Base-by-base conservation (phyloP, 2,888 invertebrate genomes). In the Augiades crinisus region DNA sequence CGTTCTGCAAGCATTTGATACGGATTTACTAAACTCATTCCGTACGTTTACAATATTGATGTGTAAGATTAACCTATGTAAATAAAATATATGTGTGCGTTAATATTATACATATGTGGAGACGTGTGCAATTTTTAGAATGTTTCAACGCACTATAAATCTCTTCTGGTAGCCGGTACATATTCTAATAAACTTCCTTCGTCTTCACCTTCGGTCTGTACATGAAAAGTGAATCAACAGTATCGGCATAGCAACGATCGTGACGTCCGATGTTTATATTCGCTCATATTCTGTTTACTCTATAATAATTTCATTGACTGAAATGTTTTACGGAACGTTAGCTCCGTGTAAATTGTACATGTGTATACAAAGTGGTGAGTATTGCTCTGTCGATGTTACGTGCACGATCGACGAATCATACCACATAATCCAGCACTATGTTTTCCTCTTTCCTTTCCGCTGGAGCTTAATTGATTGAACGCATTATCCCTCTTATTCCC, bases 221-320 rank as follows among this genome's bases (percentile, higher is more conserved):
- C 67, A 69, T 72, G 71, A 70, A 70, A 74, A 71, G 72, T 83
- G 78, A 78, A 75, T 81, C 77, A 80, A 75, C 75, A 69, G 62
- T 65, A 67, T 61, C 55, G 67, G 65, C 78, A 63, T 81, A 77
- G 83, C 75, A 81, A 83, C 84, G 70, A 68, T 71, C 75, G 70
- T 82, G 85, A 80, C 75, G 82, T 61, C 55, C 53, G 53, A 60
- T 80, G 78, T 83, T 81, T 85, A 81, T 81, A 76, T 71, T 78
- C 66, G 65, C 62, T 78, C 76, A 77, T 81, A 77, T 77, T 70
- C 65, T 76, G 79, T 81, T 83, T 86, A 83, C 73, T 77, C 71
- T 78, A 69, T 75, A 81, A 81, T 81, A 78, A 85, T 83, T 83
- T 84, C 76, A 82, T 78, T 80, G 77, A 82, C 78, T 81, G 75